phyloP scores from a whole-genome alignment of 2,113 vertebrate species.

The Hypanus sabinus region DNA sequence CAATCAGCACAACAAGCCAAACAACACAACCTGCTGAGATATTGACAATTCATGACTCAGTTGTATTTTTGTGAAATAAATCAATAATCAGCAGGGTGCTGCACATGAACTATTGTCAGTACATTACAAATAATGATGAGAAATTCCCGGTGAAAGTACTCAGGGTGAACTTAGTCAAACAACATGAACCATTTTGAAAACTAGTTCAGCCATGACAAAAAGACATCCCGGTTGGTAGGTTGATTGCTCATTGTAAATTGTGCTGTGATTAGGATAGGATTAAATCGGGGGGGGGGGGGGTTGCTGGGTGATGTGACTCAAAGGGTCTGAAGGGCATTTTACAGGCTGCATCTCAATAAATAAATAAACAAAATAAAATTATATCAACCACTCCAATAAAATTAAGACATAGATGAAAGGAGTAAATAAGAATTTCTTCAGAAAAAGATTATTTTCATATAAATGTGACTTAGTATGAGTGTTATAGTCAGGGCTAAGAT shows the following conservation, averaged over 20 bases:
- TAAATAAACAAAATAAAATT: background rate
- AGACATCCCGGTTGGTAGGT: too few relatives aligned
- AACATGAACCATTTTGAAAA: background rate
- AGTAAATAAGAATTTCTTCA: background rate
- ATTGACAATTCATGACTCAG: slow-evolving; percentile 10
- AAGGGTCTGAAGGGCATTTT: too few relatives aligned
- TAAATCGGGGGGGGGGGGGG: too few relatives aligned
- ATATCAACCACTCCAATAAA: background rate
- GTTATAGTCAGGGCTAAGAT: background rate
- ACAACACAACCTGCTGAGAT: background rate
- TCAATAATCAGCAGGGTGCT: slow-evolving; percentile 6
- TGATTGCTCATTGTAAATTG: too few relatives aligned
- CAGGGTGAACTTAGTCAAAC: background rate
- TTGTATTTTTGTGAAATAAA: background rate
- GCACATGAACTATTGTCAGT: background rate
- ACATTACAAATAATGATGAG: background rate
- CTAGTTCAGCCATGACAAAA: background rate
- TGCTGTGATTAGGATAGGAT: too few relatives aligned
- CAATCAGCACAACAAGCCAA: background rate
- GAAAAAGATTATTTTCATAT: background rate
- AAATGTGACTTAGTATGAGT: background rate
- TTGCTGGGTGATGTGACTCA: too few relatives aligned
- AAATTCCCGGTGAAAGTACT: background rate
- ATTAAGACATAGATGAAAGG: background rate
- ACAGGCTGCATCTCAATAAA: too few relatives aligned